Base-by-base conservation (phyloP, 1,140 invertebrate genomes). In the Parasteatoda tepidariorum region DNA sequence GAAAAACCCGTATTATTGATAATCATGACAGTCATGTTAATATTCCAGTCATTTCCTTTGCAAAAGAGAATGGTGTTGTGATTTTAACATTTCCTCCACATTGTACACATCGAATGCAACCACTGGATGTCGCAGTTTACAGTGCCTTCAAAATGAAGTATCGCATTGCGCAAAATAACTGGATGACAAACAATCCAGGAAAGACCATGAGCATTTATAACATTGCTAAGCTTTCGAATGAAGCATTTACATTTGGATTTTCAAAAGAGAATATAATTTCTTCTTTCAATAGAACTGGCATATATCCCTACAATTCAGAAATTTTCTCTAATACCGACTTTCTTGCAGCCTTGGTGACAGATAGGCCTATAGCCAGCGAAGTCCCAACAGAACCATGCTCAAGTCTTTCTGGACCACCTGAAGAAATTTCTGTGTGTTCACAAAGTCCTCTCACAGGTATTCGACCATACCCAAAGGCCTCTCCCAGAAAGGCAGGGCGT, bases 31-130 rank as follows among this genome's bases (percentile, higher is more conserved):
- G 64, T 31, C 64, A 67, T 30, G 22, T 67, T 7, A 67, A 28
- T 33, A 67, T 67, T 30, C 9, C 13, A 22, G 31, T 33, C 31
- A 67, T 67, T 31, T 13, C 30, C 31, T 67, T 67, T 31, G 64
- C 64, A 67, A 67, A 67, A 67, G 64, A 67, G 30, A 5, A 67
- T 6, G 64, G 64, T 67, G 64, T 67, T 15, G 64, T 33, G 64
- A 26, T 67, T 26, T 67, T 67, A 31, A 33, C 64, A 26, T 31
- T 33, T 33, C 64, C 64, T 28, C 31, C 64, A 28, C 64, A 33
- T 22, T 67, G 64, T 31, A 33, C 15, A 7, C 64, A 67, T 67
- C 64, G 64, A 7, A 15, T 67, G 26, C 64, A 33, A 67, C 64
- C 31, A 7, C 64, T 67, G 7, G 64, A 28, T 67, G 64, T 67